Conservation (phyloP, 2,113 vertebrate species). For the Nesospiza acunhae region DNA sequence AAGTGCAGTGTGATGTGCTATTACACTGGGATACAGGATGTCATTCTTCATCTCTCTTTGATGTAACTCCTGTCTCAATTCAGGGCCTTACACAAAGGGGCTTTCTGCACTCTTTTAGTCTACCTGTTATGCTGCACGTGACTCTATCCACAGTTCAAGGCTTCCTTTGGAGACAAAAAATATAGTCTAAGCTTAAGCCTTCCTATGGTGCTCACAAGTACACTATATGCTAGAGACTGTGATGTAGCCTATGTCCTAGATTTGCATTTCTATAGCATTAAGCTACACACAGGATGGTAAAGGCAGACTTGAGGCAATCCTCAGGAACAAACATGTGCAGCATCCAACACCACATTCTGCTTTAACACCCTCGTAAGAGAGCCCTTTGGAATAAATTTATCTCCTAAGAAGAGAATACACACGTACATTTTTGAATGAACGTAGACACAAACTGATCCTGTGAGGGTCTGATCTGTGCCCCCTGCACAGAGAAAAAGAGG, state of each 20-base stretch:
- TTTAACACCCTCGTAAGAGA: background rate
- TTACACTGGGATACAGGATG: background rate
- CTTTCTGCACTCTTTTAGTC: background rate
- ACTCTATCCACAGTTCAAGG: background rate
- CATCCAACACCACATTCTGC: background rate
- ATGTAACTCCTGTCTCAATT: background rate
- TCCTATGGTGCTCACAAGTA: background rate
- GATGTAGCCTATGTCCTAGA: background rate
- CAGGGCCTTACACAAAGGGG: background rate
- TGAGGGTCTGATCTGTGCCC: background rate
- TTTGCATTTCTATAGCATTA: background rate
- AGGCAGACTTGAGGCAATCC: background rate
- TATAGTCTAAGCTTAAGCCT: background rate
- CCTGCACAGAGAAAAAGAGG: background rate
- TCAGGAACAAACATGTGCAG: background rate
- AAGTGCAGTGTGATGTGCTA: background rate
- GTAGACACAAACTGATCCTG: rapidly evolving
- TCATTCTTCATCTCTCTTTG: background rate
- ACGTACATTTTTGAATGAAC: background rate
- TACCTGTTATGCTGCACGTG: background rate
- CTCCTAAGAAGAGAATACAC: background rate
- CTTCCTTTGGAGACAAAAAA: background rate
- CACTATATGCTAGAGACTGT: background rate
- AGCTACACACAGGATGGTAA: background rate
- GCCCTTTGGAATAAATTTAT: background rate